phyloP scores from a whole-genome alignment of 2,888 invertebrate species.

The Catocala fraxini region DNA sequence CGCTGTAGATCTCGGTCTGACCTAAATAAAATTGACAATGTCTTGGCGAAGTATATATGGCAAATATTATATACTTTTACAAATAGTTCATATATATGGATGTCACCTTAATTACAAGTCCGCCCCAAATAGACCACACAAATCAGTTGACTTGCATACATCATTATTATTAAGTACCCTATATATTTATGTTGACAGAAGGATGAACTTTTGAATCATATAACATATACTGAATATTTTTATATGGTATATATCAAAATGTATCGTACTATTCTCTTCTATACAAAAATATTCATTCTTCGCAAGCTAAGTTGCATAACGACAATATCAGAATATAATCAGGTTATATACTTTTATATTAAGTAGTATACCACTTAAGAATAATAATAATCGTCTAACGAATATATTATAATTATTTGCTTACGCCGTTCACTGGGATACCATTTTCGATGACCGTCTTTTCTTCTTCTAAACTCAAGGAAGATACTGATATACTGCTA shows the following conservation, averaged over 20 bases:
- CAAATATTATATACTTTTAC: too few relatives aligned
- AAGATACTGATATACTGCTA: constrained; percentile 67
- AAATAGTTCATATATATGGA: too few relatives aligned
- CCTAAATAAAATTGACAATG: too few relatives aligned
- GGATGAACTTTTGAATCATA: constrained; percentile 5
- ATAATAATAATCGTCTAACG: constrained; percentile 21
- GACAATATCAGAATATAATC: constrained; percentile 18
- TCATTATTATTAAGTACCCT: too few relatives aligned
- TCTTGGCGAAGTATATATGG: too few relatives aligned
- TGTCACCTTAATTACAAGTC: too few relatives aligned
- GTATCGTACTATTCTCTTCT: constrained; percentile 9
- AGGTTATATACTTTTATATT: constrained; percentile 25
- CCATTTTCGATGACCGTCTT: constrained; percentile 77
- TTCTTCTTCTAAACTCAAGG: constrained; percentile 73
- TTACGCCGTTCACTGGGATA: constrained; percentile 56
- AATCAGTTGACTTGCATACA: too few relatives aligned
- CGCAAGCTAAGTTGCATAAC: constrained; percentile 15
- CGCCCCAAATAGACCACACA: too few relatives aligned
- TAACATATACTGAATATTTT: constrained; percentile 2
- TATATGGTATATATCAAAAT: constrained; percentile 4
- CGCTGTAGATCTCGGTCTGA: too few relatives aligned
- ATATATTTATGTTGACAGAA: background rate
- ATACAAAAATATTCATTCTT: constrained; percentile 33
- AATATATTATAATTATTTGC: constrained; percentile 53
- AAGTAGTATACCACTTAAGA: constrained; percentile 24